A percentile compares a stretch with the other conserved stretches of the same genome.
Evolutionary conservation across 2,797 vertebrate genomes (phyloP).

Genomic region (Naso thynnoides): DNA sequence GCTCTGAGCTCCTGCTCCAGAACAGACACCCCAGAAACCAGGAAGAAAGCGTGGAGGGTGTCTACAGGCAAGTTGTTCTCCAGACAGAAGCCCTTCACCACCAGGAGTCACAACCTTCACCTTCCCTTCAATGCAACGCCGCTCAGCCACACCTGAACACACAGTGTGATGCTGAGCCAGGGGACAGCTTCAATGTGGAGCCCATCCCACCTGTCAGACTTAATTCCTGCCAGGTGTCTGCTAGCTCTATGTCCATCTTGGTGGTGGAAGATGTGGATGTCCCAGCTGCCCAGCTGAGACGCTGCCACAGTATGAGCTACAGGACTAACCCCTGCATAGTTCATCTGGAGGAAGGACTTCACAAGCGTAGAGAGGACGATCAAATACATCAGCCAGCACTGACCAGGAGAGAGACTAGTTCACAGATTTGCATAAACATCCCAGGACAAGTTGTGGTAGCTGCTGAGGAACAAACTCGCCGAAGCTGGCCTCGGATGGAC

Average conservation of each 20-base stretch:
- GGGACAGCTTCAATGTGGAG: constrained; percentile 9
- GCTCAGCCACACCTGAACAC: constrained; percentile 68
- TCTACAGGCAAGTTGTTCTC: constrained; percentile 69
- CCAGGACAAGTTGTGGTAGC: constrained; percentile 74
- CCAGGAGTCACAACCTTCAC: constrained; percentile 73
- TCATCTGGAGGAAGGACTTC: constrained; percentile 26
- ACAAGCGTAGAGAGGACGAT: not conserved
- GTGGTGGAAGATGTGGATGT: constrained; percentile 61
- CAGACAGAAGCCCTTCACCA: constrained; percentile 82
- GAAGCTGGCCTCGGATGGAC: constrained; percentile 94
- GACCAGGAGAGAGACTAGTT: constrained; percentile 51
- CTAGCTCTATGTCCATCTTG: constrained; percentile 78
- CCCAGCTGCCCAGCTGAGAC: constrained; percentile 58
- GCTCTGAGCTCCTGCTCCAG: constrained; percentile 79
- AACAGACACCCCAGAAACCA: constrained; percentile 41
- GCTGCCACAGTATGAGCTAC: constrained; percentile 69
- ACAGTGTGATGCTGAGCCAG: constrained; percentile 35
- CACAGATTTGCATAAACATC: constrained; percentile 79
- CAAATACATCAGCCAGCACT: not conserved
- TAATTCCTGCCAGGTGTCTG: constrained; percentile 80
- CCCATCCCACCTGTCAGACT: constrained; percentile 77
- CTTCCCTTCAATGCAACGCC: constrained; percentile 76
- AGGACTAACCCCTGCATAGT: constrained; percentile 76
- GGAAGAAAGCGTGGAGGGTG: constrained; percentile 46
- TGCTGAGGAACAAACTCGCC: constrained; percentile 84